phyloP scores from a whole-genome alignment of 2,888 invertebrate genomes.

The Achlya flavicornis region DNA sequence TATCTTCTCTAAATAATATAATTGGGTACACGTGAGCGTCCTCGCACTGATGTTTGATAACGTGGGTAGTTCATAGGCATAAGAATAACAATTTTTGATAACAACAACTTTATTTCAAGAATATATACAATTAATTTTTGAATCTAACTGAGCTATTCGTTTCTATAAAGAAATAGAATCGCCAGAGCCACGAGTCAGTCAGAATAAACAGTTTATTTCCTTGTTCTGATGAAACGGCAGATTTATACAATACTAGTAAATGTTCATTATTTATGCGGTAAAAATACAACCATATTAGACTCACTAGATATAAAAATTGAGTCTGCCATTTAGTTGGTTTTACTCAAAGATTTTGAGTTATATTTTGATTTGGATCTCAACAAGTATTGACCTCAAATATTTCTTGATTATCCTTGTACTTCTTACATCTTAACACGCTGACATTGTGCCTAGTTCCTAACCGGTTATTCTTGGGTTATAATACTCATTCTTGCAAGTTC shows the following conservation, averaged over 20 bases:
- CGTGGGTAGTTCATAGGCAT: not conserved
- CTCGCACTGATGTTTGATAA: not conserved
- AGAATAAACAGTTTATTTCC: not conserved
- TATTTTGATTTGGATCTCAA: not conserved
- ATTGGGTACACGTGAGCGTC: not conserved
- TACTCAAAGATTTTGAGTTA: too few relatives aligned
- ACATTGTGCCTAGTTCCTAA: not conserved
- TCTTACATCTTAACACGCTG: not conserved
- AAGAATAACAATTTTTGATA: conserved; percentile 1
- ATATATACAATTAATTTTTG: not conserved
- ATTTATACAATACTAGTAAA: conserved; percentile 5
- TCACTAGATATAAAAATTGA: too few relatives aligned
- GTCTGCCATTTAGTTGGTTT: too few relatives aligned
- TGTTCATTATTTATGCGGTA: not conserved
- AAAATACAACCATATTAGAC: not conserved
- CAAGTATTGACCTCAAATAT: not conserved
- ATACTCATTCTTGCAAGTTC: conserved; percentile 1
- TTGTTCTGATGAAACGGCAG: not conserved
- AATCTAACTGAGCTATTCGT: not conserved
- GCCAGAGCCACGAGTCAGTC: not conserved
- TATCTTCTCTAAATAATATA: not conserved
- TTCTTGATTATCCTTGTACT: not conserved
- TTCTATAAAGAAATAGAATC: not conserved
- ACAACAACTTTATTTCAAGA: conserved; percentile 13
- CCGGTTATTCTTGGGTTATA: not conserved